These are phyloP conservation scores for Spodoptera litura DNA, from an alignment of 1,140 invertebrate genomes.

Conservation along the genomic window DNA sequence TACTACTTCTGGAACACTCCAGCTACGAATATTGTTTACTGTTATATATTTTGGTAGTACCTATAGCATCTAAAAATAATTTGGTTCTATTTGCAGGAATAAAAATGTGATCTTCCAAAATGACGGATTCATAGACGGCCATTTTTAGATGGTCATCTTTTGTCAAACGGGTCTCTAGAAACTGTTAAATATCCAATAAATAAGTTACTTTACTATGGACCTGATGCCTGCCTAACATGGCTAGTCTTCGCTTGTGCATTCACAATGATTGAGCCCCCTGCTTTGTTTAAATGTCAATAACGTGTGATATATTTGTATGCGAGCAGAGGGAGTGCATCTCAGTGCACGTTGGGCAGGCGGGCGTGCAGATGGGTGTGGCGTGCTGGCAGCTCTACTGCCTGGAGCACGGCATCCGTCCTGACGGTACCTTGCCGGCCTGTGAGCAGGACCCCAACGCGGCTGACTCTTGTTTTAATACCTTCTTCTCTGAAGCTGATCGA, in stretches of 20 bases:
- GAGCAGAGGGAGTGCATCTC: constrained; percentile 91
- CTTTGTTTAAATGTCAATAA: constrained; percentile 44
- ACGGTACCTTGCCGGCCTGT: constrained; percentile 88
- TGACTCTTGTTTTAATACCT: constrained; percentile 86
- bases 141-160: neutral
- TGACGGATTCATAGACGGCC: neutral
- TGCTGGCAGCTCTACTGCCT: constrained; percentile 94
- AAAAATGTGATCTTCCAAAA: no score
- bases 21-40: no score
- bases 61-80: no score
- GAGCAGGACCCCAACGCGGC: constrained; percentile 66
- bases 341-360: constrained; percentile 94
- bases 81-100: no score
- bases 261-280: neutral
- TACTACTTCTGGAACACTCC: neutral
- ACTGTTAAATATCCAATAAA: no score
- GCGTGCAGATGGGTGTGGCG: constrained; percentile 94
- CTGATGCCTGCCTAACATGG: no score
- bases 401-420: constrained; percentile 92
- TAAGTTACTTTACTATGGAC: no score
- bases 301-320: constrained; percentile 53
- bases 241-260: neutral
- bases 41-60: no score
- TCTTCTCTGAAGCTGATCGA: constrained; percentile 88
- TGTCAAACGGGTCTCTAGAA: no score